Evolutionary conservation across 2,797 vertebrate species (phyloP), one percentile per base, ranked within the genome.

Genomic region (Sebastes variabilis): DNA sequence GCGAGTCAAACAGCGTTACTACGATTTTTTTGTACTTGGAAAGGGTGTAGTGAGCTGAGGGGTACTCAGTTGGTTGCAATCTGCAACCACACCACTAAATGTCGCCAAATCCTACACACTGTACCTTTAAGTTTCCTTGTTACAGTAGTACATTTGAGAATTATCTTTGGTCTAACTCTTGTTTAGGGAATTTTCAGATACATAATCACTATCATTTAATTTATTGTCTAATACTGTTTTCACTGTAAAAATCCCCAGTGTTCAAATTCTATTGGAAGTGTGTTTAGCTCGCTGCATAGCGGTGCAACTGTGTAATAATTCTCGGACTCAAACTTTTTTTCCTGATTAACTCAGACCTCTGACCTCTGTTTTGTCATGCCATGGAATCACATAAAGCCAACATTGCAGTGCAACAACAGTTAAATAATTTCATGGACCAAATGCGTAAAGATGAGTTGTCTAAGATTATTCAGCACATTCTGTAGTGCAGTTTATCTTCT

Each of bases 1-100:
- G 42, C 7, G 16, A 18, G 14, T 6, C 6, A 1, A 46, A 46
- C 16, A 0, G 42, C 3, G 0, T 46, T 46, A 46, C 42, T 16
- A 46, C 0, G 16, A 3, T 46, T 46, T 18, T 46, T 46, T 46
- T 46, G 42, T 6, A 42, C 38, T 16, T 42, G 14, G 14, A 42
- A 42, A 42, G 14, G 0, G 14, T 16, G 38, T 16, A 42, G 38
- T 29, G 56, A 59, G 8, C 27, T 3, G 27, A 30, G 14, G 7
- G 25, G 58, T 10, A 59, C 4, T 59, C 16, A 55, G 52, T 55
- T 59, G 25, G 56, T 8, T 58, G 25, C 56, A 58, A 16, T 27
- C 14, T 58, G 56, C 12, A 58, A 56, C 12, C 55, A 25, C 55
- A 58, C 56, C 25, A 27, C 58, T 4, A 30, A 27, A 30, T 60